Conservation (phyloP, 1,140 invertebrate species). For the Charaxes varanes region DNA sequence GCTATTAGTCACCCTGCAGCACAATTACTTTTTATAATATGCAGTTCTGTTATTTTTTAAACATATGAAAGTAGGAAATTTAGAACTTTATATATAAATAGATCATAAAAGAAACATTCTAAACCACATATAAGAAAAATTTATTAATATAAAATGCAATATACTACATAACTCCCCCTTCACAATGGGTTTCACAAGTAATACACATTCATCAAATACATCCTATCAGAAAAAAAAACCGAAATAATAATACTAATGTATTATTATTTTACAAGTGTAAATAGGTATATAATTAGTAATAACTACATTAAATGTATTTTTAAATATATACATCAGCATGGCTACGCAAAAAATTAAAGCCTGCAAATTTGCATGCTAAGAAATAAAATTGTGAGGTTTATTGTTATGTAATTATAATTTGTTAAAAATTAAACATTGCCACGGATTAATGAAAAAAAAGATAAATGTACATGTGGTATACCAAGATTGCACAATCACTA, state of each 20-base stretch:
- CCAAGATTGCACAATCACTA: no score
- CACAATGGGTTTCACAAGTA: slow-evolving; percentile 25
- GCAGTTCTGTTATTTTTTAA: no score
- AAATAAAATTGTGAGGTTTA: no score
- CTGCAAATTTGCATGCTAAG: neutral
- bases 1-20: no score
- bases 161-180: slow-evolving; percentile 39
- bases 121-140: slow-evolving; percentile 66
- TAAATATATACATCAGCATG: slow-evolving; percentile 28
- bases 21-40: no score
- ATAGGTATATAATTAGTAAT: slow-evolving; percentile 34
- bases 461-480: no score
- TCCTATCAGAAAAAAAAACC: slow-evolving; percentile 35
- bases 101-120: slow-evolving; percentile 10
- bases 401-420: no score
- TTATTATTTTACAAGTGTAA: slow-evolving; percentile 32
- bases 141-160: slow-evolving; percentile 68
- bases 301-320: slow-evolving; percentile 25
- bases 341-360: slow-evolving; percentile 1
- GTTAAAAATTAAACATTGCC: no score
- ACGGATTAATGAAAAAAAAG: no score
- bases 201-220: slow-evolving; percentile 29
- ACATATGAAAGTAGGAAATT: no score
- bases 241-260: slow-evolving; percentile 3
- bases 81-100: neutral